Conservation (phyloP, 2,113 vertebrate species). For the Oriolus oriolus region DNA sequence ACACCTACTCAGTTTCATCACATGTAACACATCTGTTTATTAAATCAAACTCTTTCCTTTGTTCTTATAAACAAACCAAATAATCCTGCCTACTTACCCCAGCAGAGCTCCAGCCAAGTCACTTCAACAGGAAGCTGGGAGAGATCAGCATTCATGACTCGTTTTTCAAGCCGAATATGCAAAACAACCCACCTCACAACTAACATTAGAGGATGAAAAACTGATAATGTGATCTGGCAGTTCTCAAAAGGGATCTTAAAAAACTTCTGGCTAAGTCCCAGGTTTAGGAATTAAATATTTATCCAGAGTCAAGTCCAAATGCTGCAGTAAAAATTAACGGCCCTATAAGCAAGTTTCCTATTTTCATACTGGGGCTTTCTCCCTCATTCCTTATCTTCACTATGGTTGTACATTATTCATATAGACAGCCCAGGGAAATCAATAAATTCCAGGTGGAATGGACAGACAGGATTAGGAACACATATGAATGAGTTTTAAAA, state of each 20-base stretch:
- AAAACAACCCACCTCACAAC: constrained; percentile 32
- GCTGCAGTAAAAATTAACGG: not conserved
- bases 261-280: constrained; percentile 16
- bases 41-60: constrained; percentile 31
- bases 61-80: constrained; percentile 42
- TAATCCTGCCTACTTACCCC: not conserved
- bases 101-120: not conserved
- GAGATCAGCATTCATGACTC: constrained; percentile 13
- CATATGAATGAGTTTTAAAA: not conserved
- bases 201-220: constrained; percentile 47
- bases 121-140: constrained; percentile 12
- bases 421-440: not conserved
- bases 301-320: not conserved
- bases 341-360: not conserved
- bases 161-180: constrained; percentile 23
- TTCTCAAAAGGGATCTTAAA: constrained; percentile 41
- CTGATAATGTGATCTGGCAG: constrained; percentile 41
- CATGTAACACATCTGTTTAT: constrained; percentile 22
- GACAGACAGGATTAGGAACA: not conserved
- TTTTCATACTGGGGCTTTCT: not conserved
- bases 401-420: not conserved
- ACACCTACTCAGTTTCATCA: constrained; percentile 1
- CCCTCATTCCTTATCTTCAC: not conserved
- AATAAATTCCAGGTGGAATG: not conserved
- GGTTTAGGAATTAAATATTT: constrained; percentile 30